A percentile compares a stretch with the other conserved stretches of the same genome.
Evolutionary conservation across 2,797 vertebrate genomes (phyloP).

Genomic region (Cuculus canorus): DNA sequence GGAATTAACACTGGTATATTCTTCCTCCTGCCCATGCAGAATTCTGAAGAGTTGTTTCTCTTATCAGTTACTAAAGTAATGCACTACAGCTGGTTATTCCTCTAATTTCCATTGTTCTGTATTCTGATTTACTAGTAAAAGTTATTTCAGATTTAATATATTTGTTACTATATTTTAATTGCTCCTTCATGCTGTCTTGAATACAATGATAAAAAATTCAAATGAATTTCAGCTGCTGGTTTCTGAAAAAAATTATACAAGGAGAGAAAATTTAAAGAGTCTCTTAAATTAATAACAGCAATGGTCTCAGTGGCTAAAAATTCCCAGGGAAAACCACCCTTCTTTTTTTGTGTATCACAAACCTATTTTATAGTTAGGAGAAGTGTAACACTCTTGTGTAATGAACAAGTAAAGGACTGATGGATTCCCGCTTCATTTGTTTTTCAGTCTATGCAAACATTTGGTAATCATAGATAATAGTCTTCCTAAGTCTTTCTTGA

Average conservation of each 20-base stretch:
- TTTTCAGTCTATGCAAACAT: neutral
- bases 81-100: neutral
- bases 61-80: neutral
- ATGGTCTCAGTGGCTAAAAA: neutral
- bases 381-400: neutral
- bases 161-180: neutral
- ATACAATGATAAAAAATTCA: neutral
- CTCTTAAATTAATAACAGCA: neutral
- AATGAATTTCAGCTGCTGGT: neutral
- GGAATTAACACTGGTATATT: neutral
- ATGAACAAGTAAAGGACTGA: neutral
- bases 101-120: neutral
- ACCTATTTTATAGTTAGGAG: neutral
- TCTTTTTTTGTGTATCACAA: neutral
- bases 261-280: neutral
- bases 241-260: neutral
- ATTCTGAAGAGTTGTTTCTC: slow-evolving; percentile 8
- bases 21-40: neutral
- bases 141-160: neutral
- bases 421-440: neutral
- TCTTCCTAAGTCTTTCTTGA: neutral
- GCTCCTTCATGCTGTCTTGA: neutral
- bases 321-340: accelerated
- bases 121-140: neutral
- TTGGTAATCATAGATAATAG: neutral